Evolutionary conservation across 2,113 vertebrate species (phyloP).

Genomic region (Antigone vipio): DNA sequence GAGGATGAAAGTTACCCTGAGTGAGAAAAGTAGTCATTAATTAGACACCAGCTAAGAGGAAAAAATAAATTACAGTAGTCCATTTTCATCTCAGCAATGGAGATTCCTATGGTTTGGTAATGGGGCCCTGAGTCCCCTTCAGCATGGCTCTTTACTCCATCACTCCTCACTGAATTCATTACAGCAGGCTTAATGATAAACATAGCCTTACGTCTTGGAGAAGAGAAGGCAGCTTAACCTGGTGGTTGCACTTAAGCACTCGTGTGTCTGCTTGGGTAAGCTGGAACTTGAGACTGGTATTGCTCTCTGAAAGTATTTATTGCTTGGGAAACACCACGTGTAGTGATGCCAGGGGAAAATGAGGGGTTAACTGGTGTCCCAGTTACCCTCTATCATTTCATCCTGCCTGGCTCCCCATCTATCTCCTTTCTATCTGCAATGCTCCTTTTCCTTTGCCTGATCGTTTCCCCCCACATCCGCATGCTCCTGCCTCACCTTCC

Average conservation of each 20-base stretch:
- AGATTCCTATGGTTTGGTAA: background rate
- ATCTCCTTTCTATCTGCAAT: background rate
- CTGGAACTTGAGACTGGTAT: fast-evolving
- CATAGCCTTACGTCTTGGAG: background rate
- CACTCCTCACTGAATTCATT: background rate
- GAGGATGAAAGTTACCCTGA: background rate
- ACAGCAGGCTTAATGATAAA: background rate
- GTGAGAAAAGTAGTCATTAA: background rate
- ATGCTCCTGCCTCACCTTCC: background rate
- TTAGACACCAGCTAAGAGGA: background rate
- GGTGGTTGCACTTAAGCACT: background rate
- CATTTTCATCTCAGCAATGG: background rate
- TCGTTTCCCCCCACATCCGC: too few relatives aligned
- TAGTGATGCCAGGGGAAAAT: background rate
- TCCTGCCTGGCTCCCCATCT: background rate
- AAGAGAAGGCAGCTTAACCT: background rate
- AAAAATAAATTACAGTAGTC: background rate
- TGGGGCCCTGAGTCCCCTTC: background rate
- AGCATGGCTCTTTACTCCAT: background rate
- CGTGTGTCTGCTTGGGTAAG: background rate
- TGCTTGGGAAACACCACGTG: background rate
- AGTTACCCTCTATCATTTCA: background rate
- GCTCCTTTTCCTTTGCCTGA: background rate
- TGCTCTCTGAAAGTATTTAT: background rate
- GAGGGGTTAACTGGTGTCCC: background rate